Percentiles rank a stretch among this genome's conserved stretches.
Evolutionary conservation across 2,888 invertebrate species (phyloP).

Genomic region (Drosophila maculinotata): DNA sequence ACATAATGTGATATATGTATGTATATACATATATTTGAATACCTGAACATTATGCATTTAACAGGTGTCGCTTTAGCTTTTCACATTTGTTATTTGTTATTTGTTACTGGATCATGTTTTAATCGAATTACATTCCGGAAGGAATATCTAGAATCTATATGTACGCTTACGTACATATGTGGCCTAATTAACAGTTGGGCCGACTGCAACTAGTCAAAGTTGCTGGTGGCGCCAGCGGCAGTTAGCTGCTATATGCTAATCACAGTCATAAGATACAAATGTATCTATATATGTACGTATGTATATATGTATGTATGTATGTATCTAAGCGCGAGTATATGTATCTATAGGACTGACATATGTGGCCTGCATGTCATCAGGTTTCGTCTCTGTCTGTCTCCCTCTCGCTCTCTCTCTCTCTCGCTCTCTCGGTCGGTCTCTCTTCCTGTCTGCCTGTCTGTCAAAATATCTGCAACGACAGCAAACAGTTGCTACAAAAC

Average conservation of each 20-base stretch:
- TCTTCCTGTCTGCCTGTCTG: conserved; percentile 21
- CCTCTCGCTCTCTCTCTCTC: not conserved
- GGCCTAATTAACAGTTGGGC: conserved; percentile 8
- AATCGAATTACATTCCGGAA: too few relatives aligned
- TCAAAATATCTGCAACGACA: conserved; percentile 63
- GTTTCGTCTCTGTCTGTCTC: conserved; percentile 28
- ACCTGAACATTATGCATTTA: too few relatives aligned
- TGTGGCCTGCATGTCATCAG: conserved; percentile 61
- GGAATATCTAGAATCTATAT: too few relatives aligned
- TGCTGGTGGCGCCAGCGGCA: conserved; percentile 39
- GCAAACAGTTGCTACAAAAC: conserved; percentile 57
- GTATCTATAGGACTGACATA: conserved; percentile 39
- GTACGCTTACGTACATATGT: not conserved
- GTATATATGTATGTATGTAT: not conserved
- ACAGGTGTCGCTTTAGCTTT: too few relatives aligned
- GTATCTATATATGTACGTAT: conserved; percentile 12
- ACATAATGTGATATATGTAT: too few relatives aligned
- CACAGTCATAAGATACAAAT: conserved; percentile 28
- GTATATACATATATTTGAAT: too few relatives aligned
- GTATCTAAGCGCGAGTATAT: conserved; percentile 1
- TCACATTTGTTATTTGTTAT: too few relatives aligned
- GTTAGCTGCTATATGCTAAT: conserved; percentile 50
- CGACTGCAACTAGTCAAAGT: conserved; percentile 5
- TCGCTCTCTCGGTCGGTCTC: not conserved
- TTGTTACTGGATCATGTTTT: too few relatives aligned